Percentiles rank a stretch among this genome's conserved stretches.
Conservation (phyloP, 1,140 invertebrate genomes). For the Rhagoletis pomonella region DNA sequence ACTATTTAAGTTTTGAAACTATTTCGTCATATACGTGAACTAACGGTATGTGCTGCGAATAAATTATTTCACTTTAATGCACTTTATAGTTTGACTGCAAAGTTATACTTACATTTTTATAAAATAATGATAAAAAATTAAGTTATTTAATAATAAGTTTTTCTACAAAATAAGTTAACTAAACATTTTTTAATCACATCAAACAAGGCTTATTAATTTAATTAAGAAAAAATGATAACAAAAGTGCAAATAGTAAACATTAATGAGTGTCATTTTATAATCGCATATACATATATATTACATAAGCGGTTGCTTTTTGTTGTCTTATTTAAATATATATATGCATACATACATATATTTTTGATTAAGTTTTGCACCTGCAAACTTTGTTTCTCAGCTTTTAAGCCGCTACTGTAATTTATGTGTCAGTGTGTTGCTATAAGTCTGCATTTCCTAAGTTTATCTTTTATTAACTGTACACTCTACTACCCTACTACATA, state of each 20-base stretch:
- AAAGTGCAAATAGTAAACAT: neutral
- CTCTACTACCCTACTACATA: slow-evolving; percentile 7
- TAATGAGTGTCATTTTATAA: too few species aligned
- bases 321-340: too few species aligned
- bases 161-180: too few species aligned
- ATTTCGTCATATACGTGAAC: neutral
- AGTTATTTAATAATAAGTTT: too few species aligned
- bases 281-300: too few species aligned
- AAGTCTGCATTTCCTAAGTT: neutral
- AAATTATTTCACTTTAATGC: neutral
- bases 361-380: neutral
- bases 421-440: neutral
- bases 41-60: neutral
- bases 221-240: neutral
- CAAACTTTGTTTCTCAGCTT: neutral
- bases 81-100: neutral
- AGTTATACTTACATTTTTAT: neutral
- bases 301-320: too few species aligned
- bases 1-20: slow-evolving; percentile 16
- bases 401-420: neutral
- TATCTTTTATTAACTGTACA: slow-evolving; percentile 6
- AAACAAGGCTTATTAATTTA: neutral
- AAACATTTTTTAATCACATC: too few species aligned
- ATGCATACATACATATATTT: too few species aligned
- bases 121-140: neutral